Percentiles rank a stretch among this genome's conserved stretches.
phyloP scores from a whole-genome alignment of 2,113 vertebrate genomes.

The Burhinus oedicnemus region DNA sequence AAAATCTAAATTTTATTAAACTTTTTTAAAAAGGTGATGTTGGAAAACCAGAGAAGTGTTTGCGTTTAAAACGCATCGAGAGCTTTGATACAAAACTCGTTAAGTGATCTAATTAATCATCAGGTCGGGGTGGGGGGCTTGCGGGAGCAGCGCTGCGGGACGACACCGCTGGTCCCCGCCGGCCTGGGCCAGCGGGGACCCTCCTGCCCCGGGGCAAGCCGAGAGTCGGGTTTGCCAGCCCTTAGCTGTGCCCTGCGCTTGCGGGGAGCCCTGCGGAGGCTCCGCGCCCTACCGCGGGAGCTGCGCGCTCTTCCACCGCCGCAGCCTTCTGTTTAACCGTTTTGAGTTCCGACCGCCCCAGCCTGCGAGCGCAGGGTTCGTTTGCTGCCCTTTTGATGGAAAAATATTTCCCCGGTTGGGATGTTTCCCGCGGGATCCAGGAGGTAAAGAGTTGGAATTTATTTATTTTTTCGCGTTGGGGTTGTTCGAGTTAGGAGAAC shows the following conservation, averaged over 20 bases:
- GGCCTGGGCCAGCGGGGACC: neutral
- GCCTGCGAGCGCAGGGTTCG: neutral
- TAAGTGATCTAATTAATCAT: neutral
- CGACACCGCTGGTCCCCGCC: neutral
- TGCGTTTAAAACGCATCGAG: neutral
- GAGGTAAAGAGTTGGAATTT: neutral
- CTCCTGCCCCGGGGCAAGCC: neutral
- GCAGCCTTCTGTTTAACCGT: neutral
- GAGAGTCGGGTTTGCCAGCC: fast-evolving
- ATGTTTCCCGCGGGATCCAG: neutral
- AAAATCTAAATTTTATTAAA: neutral
- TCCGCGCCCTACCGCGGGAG: too few relatives aligned
- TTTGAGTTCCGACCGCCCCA: neutral
- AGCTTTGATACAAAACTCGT: neutral
- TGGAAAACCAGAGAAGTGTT: neutral
- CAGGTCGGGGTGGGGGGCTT: neutral
- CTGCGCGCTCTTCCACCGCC: too few relatives aligned
- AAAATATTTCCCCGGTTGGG: fast-evolving
- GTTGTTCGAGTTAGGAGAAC: neutral
- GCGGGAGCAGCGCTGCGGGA: neutral
- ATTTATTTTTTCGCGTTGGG: neutral
- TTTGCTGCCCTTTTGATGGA: fast-evolving
- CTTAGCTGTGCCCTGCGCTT: neutral
- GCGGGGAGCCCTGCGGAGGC: neutral
- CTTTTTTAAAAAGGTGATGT: neutral